phyloP scores from a whole-genome alignment of 2,113 vertebrate genomes.

The Aptenodytes forsteri region DNA sequence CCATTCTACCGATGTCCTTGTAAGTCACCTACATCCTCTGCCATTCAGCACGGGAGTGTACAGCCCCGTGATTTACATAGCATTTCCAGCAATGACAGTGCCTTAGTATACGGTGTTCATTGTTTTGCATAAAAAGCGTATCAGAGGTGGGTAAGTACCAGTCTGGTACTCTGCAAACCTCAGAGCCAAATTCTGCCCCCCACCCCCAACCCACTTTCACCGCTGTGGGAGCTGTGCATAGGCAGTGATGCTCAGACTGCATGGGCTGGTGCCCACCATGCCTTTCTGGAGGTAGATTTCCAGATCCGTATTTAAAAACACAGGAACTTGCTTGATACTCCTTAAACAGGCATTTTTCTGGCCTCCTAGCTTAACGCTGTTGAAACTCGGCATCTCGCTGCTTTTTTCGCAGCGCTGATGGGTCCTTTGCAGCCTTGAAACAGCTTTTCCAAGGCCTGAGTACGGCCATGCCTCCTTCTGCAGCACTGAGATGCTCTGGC shows the following conservation, averaged over 20 bases:
- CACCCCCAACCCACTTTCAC: fast-evolving
- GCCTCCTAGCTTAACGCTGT: neutral
- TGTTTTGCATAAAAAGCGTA: neutral
- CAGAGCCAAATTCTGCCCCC: neutral
- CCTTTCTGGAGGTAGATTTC: neutral
- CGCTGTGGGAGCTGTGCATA: neutral
- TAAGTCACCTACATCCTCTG: conserved; percentile 11
- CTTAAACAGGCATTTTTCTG: neutral
- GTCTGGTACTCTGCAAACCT: neutral
- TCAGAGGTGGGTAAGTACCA: neutral
- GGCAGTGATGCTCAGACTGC: neutral
- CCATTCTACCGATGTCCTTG: neutral
- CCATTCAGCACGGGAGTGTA: neutral
- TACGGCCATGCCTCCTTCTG: neutral
- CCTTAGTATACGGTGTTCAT: neutral
- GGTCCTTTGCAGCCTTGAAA: neutral
- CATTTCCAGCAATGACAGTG: neutral
- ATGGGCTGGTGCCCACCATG: fast-evolving
- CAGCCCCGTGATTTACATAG: neutral
- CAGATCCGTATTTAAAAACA: neutral
- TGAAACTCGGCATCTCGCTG: neutral
- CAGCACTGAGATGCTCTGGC: neutral
- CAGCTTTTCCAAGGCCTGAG: neutral
- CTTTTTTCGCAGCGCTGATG: neutral
- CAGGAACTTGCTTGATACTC: neutral